Percentiles rank a stretch among this genome's conserved stretches.
phyloP scores from a whole-genome alignment of 2,113 vertebrate genomes.

The Desmodus rotundus region DNA sequence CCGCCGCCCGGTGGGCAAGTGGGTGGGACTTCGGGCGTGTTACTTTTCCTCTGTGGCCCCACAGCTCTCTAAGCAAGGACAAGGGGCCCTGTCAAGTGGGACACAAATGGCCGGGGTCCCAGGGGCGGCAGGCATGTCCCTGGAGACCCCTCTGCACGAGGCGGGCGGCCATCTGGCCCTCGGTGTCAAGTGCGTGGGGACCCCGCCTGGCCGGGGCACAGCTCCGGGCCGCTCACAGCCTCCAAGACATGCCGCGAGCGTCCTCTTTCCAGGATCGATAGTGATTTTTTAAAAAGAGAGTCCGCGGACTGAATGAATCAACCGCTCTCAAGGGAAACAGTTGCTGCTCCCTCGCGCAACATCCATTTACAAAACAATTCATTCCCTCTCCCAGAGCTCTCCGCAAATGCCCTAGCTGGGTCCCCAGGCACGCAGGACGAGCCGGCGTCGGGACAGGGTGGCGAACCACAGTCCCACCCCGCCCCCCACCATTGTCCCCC shows the following conservation, averaged over 20 bases:
- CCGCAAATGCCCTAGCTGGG: background rate
- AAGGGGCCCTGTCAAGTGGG: background rate
- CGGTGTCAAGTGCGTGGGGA: background rate
- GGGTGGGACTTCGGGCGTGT: background rate
- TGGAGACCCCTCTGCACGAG: background rate
- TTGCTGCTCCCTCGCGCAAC: background rate
- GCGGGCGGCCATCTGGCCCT: background rate
- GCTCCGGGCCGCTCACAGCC: background rate
- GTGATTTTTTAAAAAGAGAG: conserved; percentile 39
- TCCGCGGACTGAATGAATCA: conserved; percentile 38
- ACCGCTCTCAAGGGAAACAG: background rate
- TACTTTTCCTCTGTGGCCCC: background rate
- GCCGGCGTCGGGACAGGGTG: background rate
- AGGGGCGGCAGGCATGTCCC: background rate
- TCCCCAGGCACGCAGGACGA: background rate
- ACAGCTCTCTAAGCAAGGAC: background rate
- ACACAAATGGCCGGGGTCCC: background rate
- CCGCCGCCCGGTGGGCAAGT: background rate
- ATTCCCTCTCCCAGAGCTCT: background rate
- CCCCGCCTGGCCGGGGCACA: background rate
- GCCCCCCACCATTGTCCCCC: background rate
- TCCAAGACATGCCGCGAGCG: background rate
- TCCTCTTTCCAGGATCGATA: conserved; percentile 44
- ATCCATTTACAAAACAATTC: conserved; percentile 44
- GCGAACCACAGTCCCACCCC: background rate